Conservation (phyloP, 1,140 invertebrate species). For the silkworm (Bombyx mori) region DNA sequence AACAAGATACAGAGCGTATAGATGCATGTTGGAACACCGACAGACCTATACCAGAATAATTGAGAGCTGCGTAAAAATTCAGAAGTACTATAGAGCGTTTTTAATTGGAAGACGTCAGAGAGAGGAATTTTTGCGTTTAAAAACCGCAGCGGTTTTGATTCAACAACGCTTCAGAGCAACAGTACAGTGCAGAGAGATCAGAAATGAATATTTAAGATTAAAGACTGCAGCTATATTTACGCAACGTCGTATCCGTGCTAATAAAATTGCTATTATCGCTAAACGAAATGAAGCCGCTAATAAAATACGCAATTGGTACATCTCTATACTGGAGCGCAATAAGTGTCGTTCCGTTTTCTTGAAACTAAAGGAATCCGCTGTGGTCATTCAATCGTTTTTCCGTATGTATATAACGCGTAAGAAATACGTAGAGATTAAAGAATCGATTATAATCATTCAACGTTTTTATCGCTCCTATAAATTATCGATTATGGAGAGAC, state of each 20-base stretch:
- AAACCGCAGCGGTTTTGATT: slow-evolving; percentile 19
- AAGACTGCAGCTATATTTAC: slow-evolving; percentile 32
- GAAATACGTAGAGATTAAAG: slow-evolving; percentile 30
- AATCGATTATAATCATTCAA: slow-evolving; percentile 41
- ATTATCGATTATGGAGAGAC: slow-evolving; percentile 23
- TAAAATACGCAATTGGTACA: slow-evolving; percentile 65
- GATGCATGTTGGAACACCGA: slow-evolving; percentile 26
- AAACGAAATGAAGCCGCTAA: slow-evolving; percentile 29
- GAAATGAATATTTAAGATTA: slow-evolving; percentile 39
- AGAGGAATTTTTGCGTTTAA: not conserved
- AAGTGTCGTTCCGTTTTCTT: slow-evolving; percentile 45
- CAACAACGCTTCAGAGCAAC: slow-evolving; percentile 35
- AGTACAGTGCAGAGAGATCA: slow-evolving; percentile 27
- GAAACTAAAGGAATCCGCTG: slow-evolving; percentile 25
- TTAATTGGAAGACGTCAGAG: not conserved
- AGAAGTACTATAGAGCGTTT: slow-evolving; percentile 25
- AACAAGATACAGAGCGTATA: slow-evolving; percentile 36
- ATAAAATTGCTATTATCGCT: slow-evolving; percentile 27
- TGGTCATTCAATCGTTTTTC: slow-evolving; percentile 30
- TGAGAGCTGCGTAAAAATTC: slow-evolving; percentile 23
- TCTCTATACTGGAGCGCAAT: slow-evolving; percentile 34
- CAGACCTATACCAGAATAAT: slow-evolving; percentile 19
- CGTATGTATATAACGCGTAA: slow-evolving; percentile 43
- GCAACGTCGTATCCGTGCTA: slow-evolving; percentile 52
- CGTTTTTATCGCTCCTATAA: slow-evolving; percentile 38